Evolutionary conservation across 1,140 invertebrate genomes (phyloP).

Genomic region (Uloborus diversus): DNA sequence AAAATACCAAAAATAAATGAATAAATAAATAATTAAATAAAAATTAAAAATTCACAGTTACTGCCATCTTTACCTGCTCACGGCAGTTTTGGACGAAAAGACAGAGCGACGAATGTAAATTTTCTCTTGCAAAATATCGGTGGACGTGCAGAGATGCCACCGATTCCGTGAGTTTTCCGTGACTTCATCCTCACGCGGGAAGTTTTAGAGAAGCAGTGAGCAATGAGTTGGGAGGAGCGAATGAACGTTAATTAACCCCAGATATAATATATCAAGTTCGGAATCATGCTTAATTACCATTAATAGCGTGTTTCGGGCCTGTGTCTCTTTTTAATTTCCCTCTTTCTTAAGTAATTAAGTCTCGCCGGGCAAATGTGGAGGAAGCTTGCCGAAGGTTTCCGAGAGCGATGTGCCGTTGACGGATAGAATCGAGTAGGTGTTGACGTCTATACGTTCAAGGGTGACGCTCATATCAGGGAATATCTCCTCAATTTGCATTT

Average conservation of each 20-base stretch:
- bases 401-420: constrained; percentile 1
- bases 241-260: constrained; percentile 46
- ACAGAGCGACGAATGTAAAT: too few species aligned
- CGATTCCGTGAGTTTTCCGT: constrained; percentile 5
- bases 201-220: constrained; percentile 18
- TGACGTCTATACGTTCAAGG: not conserved
- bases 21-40: too few species aligned
- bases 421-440: not conserved
- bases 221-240: constrained; percentile 14
- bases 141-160: too few species aligned
- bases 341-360: constrained; percentile 35
- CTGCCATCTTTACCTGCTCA: too few species aligned
- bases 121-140: too few species aligned
- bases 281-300: constrained; percentile 48
- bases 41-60: too few species aligned
- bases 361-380: constrained; percentile 17
- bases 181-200: not conserved
- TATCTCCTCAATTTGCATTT: too few species aligned
- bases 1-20: too few species aligned
- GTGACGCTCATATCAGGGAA: too few species aligned
- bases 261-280: constrained; percentile 23
- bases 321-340: not conserved
- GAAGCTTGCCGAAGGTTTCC: not conserved
- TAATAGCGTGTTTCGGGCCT: constrained; percentile 24
- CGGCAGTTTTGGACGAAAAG: too few species aligned